These are phyloP conservation scores for Microctonus hyperodae DNA, from an alignment of 2,888 invertebrate genomes.

Conservation along the genomic window DNA sequence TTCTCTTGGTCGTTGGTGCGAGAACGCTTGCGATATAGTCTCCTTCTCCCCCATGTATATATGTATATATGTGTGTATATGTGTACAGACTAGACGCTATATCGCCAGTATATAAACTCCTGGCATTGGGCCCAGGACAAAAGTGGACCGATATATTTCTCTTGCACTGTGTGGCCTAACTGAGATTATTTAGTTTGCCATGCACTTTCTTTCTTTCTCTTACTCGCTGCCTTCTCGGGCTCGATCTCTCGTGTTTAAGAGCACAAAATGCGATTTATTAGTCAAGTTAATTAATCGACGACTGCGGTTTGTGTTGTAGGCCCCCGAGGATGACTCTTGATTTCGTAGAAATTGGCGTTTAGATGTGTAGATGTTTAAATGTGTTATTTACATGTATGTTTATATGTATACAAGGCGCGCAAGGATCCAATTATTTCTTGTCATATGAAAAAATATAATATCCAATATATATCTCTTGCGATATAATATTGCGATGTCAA, in stretches of 20 bases:
- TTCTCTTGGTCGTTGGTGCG: neutral
- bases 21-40: constrained; percentile 3
- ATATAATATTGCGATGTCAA: neutral
- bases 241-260: constrained; percentile 24
- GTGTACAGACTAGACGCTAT: neutral
- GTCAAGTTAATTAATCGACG: constrained; percentile 57
- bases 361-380: constrained; percentile 17
- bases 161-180: constrained; percentile 35
- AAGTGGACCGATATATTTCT: constrained; percentile 42
- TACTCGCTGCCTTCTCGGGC: constrained; percentile 26
- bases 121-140: constrained; percentile 23
- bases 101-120: constrained; percentile 12
- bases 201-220: neutral
- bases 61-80: too few species aligned
- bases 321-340: constrained; percentile 32
- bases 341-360: constrained; percentile 49
- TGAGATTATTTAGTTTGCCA: constrained; percentile 31
- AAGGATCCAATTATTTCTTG: constrained; percentile 28
- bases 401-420: neutral
- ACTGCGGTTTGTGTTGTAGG: constrained; percentile 35
- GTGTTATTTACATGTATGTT: too few species aligned
- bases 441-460: constrained; percentile 13
- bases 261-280: constrained; percentile 50
- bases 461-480: constrained; percentile 1
- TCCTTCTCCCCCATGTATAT: neutral